These are phyloP conservation scores for Melanaphis sacchari DNA, from an alignment of 1,140 invertebrate species.

Conservation along the genomic window DNA sequence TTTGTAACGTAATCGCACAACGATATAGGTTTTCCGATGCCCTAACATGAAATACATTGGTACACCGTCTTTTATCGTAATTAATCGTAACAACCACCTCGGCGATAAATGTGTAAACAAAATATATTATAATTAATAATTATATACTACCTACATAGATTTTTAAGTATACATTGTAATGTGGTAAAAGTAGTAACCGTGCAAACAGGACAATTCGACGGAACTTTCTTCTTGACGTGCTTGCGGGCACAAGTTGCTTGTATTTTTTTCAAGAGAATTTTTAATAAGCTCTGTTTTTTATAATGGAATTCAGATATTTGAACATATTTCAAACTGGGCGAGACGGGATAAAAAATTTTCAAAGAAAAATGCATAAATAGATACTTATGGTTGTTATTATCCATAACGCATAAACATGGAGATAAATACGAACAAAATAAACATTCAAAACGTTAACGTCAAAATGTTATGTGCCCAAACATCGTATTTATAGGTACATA, in stretches of 20 bases:
- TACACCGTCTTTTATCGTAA: background rate
- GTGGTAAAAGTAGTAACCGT: background rate
- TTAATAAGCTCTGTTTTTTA: background rate
- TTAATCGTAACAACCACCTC: background rate
- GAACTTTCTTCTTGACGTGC: background rate
- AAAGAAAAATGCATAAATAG: background rate
- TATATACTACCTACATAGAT: background rate
- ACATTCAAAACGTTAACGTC: constrained; percentile 33
- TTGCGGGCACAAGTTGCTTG: background rate
- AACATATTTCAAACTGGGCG: background rate
- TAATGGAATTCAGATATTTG: too few relatives aligned
- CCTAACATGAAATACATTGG: background rate
- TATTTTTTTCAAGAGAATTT: background rate
- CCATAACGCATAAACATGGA: background rate
- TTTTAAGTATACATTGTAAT: background rate
- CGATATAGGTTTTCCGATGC: background rate
- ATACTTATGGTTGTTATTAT: background rate
- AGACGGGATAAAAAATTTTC: background rate
- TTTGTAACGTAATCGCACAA: too few relatives aligned
- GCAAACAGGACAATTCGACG: background rate
- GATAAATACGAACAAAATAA: constrained; percentile 22
- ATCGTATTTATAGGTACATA: background rate
- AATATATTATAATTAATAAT: background rate
- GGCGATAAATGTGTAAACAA: background rate
- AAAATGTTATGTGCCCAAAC: background rate